Evolutionary conservation across 2,888 invertebrate genomes (phyloP), one percentile per base, ranked within the genome.

Genomic region (Drosophila mimica): DNA sequence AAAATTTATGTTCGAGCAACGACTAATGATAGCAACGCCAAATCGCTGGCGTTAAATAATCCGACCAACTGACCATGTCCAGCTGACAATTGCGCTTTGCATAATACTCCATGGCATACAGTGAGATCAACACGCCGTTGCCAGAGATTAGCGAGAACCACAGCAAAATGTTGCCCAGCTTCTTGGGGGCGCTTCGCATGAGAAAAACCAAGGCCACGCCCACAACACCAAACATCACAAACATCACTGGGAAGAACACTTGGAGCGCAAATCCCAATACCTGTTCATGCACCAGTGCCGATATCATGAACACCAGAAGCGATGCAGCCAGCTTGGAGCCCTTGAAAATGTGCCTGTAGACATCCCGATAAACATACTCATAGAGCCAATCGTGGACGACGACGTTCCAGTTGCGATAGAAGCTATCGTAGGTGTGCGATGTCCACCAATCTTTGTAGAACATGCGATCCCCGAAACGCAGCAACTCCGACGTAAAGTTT

Each of bases 361-460:
- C 86, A 52, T 98, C 98, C 86, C 95, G 95, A 93, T 98, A 98
- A 69, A 99, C 94, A 92, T 99, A 98, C 6, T 96, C 95, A 85
- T 98, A 97, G 0, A 99, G 94, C 98, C 98, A 99, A 82, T 98
- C 97, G 92, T 99, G 97, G 0, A 99, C 98, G 0, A 99, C 96
- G 20, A 97, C 95, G 92, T 99, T 99, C 99, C 99, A 99, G 6
- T 96, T 96, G n/a, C 98, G 95, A 93, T 97, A 99, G 93, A 96
- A 99, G 17, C 94, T 94, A 0, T 96, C 95, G 93, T 96, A 98
- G n/a, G 96, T 95, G 0, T 96, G 95, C 3, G 96, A 95, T 62
- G 97, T 98, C 99, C 99, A 99, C 99, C 99, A 99, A 96, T 98
- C 96, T 93, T 95, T 95, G 91, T 98, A 96, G 94, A 97, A 96